A percentile compares a stretch with the other conserved stretches of the same genome.
Evolutionary conservation across 2,888 invertebrate species (phyloP).

Genomic region (Calameuta pallipes): DNA sequence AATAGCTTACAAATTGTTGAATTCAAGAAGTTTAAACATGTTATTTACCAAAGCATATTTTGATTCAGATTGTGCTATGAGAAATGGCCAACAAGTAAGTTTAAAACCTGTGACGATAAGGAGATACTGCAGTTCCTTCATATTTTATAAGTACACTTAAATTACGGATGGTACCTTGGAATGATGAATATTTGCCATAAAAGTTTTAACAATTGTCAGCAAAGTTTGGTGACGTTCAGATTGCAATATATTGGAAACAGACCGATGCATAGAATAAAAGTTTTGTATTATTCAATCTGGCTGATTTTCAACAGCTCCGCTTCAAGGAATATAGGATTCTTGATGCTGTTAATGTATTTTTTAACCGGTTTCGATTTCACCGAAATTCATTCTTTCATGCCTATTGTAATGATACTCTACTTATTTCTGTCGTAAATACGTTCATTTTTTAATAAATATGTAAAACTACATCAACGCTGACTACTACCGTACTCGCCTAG

Average conservation of each 20-base stretch:
- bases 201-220: background rate
- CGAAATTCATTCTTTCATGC: background rate
- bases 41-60: no score
- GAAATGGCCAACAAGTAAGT: no score
- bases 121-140: background rate
- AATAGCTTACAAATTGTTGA: no score
- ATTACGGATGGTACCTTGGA: background rate
- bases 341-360: background rate
- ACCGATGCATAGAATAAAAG: background rate
- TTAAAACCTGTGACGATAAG: no score
- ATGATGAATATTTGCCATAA: background rate
- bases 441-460: background rate
- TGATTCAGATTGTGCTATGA: no score
- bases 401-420: background rate
- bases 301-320: background rate
- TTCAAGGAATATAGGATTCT: background rate
- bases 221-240: background rate
- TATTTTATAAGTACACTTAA: background rate
- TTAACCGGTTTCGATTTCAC: background rate
- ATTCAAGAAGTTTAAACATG: no score
- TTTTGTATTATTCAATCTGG: background rate
- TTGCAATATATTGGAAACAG: background rate
- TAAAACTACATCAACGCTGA: background rate
- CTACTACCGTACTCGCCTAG: conserved; percentile 69
- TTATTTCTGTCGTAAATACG: background rate